These are phyloP conservation scores for Helarctos malayanus DNA, from an alignment of 2,797 vertebrate species.

Conservation along the genomic window DNA sequence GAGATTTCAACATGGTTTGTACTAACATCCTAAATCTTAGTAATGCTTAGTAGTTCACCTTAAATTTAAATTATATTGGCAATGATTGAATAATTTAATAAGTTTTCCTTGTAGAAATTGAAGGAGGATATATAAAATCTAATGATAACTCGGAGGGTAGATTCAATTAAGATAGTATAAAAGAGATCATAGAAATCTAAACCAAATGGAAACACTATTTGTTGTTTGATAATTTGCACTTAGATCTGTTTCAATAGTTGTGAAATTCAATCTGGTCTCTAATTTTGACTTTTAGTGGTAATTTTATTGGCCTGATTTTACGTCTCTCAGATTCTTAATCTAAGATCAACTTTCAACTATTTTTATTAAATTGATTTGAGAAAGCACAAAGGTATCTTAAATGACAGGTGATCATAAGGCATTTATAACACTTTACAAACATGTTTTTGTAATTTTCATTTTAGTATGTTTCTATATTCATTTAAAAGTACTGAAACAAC, in stretches of 20 bases:
- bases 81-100: not conserved
- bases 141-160: slow-evolving; percentile 6
- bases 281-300: slow-evolving; percentile 49
- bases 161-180: slow-evolving; percentile 55
- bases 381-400: slow-evolving; percentile 48
- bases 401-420: not conserved
- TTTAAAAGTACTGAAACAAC: not conserved
- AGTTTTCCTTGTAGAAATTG: not conserved
- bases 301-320: slow-evolving; percentile 27
- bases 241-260: slow-evolving; percentile 24
- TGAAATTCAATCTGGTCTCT: slow-evolving; percentile 5
- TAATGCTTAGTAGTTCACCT: not conserved
- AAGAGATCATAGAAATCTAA: not conserved
- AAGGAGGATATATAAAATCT: not conserved
- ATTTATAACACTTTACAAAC: slow-evolving; percentile 34
- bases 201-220: slow-evolving; percentile 9
- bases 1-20: not conserved
- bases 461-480: not conserved
- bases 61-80: slow-evolving; percentile 51
- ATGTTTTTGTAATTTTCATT: slow-evolving; percentile 29
- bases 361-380: slow-evolving; percentile 47
- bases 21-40: not conserved
- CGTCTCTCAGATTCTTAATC: slow-evolving; percentile 42
- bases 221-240: slow-evolving; percentile 55
- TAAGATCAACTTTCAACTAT: slow-evolving; percentile 1